Conservation (phyloP, 1,140 invertebrate genomes). For the Anastatus disparis region DNA sequence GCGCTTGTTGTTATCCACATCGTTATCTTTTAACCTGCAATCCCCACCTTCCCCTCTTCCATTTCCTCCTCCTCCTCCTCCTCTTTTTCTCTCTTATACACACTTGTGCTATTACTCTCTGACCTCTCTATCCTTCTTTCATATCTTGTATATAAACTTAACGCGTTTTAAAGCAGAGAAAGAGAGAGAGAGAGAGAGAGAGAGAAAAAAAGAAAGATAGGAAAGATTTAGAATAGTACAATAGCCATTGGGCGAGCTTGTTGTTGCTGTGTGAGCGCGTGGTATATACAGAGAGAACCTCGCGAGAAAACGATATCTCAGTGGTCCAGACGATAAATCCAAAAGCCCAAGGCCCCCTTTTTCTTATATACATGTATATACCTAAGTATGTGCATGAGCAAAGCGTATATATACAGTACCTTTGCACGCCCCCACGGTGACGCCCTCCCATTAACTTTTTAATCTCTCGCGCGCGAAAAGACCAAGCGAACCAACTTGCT, state of each 20-base stretch:
- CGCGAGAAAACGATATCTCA: constrained; percentile 52
- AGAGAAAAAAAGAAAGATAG: too few relatives aligned
- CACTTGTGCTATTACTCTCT: constrained; percentile 28
- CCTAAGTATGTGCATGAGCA: too few relatives aligned
- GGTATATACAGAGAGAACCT: too few relatives aligned
- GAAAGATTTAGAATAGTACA: constrained; percentile 54
- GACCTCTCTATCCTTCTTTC: constrained; percentile 30
- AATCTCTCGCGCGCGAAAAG: constrained; percentile 54
- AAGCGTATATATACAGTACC: too few relatives aligned
- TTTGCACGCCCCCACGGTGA: constrained; percentile 56
- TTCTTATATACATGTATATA: too few relatives aligned
- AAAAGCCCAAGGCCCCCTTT: constrained; percentile 57
- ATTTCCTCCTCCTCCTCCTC: constrained; percentile 11
- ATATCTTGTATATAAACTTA: not conserved
- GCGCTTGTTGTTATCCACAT: constrained; percentile 6
- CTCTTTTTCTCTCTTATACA: constrained; percentile 3
- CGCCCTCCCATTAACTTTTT: constrained; percentile 60
- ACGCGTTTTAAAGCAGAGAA: too few relatives aligned
- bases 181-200: too few relatives aligned
- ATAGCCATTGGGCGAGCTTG: constrained; percentile 50
- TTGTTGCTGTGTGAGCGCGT: too few relatives aligned
- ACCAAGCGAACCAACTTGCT: too few relatives aligned
- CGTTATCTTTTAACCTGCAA: not conserved
- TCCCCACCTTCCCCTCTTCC: constrained; percentile 1
- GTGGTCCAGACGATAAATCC: constrained; percentile 57